Evolutionary conservation across 2,113 vertebrate genomes (phyloP).

Genomic region (Xiphophorus maculatus): DNA sequence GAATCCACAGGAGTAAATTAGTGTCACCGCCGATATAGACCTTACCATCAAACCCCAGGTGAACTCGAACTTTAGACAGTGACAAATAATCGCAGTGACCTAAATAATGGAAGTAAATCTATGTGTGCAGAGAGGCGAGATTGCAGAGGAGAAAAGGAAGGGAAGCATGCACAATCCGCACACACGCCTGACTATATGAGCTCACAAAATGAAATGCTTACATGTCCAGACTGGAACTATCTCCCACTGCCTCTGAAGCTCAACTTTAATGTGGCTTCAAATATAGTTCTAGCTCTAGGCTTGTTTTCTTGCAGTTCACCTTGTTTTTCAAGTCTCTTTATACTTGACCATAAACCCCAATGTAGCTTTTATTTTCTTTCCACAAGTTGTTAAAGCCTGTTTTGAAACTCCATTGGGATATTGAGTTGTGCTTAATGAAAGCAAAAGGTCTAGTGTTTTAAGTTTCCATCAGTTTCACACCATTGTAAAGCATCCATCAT

Average conservation of each 20-base stretch:
- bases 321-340: slow-evolving; percentile 52
- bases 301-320: slow-evolving; percentile 44
- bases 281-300: slow-evolving; percentile 54
- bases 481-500: slow-evolving; percentile 72
- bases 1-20: slow-evolving; percentile 45
- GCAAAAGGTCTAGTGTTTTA: slow-evolving; percentile 60
- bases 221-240: slow-evolving; percentile 40
- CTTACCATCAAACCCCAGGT: slow-evolving; percentile 46
- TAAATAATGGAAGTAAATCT: slow-evolving; percentile 58
- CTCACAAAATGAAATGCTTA: slow-evolving; percentile 41
- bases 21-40: slow-evolving; percentile 28
- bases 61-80: slow-evolving; percentile 49
- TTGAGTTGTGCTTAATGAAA: slow-evolving; percentile 75
- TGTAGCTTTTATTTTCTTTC: slow-evolving; percentile 66
- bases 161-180: slow-evolving; percentile 14
- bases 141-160: slow-evolving; percentile 15
- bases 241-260: slow-evolving; percentile 35
- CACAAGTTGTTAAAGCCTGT: slow-evolving; percentile 60
- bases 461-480: slow-evolving; percentile 58
- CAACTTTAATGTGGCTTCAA: slow-evolving; percentile 56
- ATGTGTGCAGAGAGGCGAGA: slow-evolving; percentile 22
- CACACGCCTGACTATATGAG: slow-evolving; percentile 17
- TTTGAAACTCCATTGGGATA: slow-evolving; percentile 60
- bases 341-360: slow-evolving; percentile 48
- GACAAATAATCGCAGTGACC: slow-evolving; percentile 58